Conservation (phyloP, 2,888 invertebrate species). For the Chamaedrilus cognettii region DNA sequence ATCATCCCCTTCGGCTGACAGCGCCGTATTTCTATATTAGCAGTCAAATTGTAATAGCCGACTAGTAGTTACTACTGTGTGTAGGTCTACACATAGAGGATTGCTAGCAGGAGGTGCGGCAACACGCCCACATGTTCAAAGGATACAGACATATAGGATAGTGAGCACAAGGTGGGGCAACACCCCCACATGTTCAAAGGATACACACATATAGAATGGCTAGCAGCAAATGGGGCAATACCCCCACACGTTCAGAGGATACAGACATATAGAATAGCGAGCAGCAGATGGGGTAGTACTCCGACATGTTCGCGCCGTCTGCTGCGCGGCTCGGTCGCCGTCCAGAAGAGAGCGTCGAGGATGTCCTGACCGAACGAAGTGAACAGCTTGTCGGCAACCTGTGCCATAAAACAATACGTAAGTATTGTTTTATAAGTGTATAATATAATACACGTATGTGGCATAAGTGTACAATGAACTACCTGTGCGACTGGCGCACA, state of each 20-base stretch:
- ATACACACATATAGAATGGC: too few relatives aligned
- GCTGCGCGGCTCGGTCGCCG: constrained; percentile 90
- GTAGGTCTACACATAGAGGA: constrained; percentile 95
- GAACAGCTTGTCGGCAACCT: constrained; percentile 84
- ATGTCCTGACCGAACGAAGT: constrained; percentile 92
- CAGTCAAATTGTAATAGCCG: too few relatives aligned
- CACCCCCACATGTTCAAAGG: constrained; percentile 78
- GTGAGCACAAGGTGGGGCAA: constrained; percentile 91
- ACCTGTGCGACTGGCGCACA: too few relatives aligned
- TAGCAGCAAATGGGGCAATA: too few relatives aligned
- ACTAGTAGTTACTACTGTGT: too few relatives aligned
- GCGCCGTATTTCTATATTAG: too few relatives aligned
- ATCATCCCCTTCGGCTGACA: too few relatives aligned
- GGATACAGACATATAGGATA: constrained; percentile 92
- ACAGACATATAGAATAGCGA: constrained; percentile 92
- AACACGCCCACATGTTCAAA: constrained; percentile 78
- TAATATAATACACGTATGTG: too few relatives aligned
- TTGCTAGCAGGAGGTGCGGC: constrained; percentile 87
- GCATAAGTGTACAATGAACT: too few relatives aligned
- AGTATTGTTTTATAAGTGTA: too few relatives aligned
- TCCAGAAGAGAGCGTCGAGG: constrained; percentile 97
- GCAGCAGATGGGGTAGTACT: constrained; percentile 84
- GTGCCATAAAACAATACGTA: too few relatives aligned
- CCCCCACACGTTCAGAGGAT: too few relatives aligned
- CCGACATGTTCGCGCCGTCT: constrained; percentile 74